Base-by-base conservation (phyloP, 2,113 vertebrate species). In the Brevimyrus niger region DNA sequence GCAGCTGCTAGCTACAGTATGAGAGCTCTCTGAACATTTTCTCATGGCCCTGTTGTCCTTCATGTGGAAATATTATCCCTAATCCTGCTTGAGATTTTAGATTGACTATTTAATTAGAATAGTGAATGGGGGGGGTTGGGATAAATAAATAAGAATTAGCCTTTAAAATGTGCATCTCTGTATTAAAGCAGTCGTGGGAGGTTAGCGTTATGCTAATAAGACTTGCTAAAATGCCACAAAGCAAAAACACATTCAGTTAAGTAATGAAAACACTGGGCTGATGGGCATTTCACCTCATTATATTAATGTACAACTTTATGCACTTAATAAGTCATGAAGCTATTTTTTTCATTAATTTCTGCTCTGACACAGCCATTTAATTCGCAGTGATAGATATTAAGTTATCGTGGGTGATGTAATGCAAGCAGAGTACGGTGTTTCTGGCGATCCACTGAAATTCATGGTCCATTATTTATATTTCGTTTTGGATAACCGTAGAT, bases 21-120 rank as follows among this genome's bases (percentile, higher is more conserved):
- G 44, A 47, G 65, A 21, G 73, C 13, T 53, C 27, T 15, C 50
- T 89, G n/a, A 50, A 55, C 88, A 44, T 19, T 47, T 48, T 88
- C 48, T 69, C 61, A 23, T 88, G 87, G 27, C 58, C 31, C 69
- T 35, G 31, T 89, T 83, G 76, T 53, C 73, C 47, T 89, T 80
- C 50, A 44, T 89, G 15, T 89, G 48, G 80, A 89, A 89, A 73
- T 82, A 58, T 55, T 80, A 51, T 83, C 47, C 50, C 47, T 89
- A 89, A 83, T 89, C 69, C 69, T 82, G 88, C 50, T 82, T 83
- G 48, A 82, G 88, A 73, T 69, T 89, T 82, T 35, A 83, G 48
- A 50, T 51, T 89, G 88, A 53, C 48, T 89, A 82, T 89, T 89
- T 82, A 83, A 89, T 89, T 89, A 89, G 27, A 83, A 76, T 83